Percentiles rank a stretch among this genome's conserved stretches.
Evolutionary conservation across 2,113 vertebrate species (phyloP).

Genomic region (Platysteira castanea): DNA sequence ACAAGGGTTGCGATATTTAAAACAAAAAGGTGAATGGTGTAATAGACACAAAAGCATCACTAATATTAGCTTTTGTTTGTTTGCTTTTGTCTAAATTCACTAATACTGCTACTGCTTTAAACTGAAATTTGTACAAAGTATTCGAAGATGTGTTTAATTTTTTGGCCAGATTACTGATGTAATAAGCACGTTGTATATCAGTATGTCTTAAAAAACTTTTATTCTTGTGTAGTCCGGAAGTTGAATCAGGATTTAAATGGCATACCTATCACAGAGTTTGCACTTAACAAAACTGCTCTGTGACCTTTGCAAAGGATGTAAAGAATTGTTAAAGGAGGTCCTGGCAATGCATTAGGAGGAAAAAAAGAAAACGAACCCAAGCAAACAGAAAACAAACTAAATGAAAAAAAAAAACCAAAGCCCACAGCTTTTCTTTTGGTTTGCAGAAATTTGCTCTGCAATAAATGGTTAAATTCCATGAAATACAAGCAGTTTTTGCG

Average conservation of each 20-base stretch:
- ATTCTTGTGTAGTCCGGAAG: background rate
- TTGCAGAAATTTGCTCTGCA: background rate
- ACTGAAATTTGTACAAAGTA: background rate
- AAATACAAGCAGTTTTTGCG: background rate
- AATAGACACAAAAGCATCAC: background rate
- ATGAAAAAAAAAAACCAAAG: accelerated
- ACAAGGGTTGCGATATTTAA: background rate
- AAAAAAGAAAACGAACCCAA: background rate
- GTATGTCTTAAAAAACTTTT: background rate
- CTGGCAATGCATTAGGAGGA: background rate
- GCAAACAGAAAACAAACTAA: background rate
- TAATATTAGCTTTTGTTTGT: background rate
- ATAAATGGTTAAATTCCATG: background rate
- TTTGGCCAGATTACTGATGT: background rate
- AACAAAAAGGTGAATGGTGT: background rate
- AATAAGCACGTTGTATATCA: background rate
- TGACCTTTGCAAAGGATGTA: background rate
- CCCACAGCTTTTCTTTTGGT: background rate
- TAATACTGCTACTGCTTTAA: background rate
- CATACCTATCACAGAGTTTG: background rate
- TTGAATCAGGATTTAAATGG: background rate
- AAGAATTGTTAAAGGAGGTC: background rate
- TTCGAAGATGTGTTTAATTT: background rate
- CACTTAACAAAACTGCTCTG: background rate
- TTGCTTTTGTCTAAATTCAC: background rate